Conservation (phyloP, 2,113 vertebrate species). For the Pluvianellus socialis region DNA sequence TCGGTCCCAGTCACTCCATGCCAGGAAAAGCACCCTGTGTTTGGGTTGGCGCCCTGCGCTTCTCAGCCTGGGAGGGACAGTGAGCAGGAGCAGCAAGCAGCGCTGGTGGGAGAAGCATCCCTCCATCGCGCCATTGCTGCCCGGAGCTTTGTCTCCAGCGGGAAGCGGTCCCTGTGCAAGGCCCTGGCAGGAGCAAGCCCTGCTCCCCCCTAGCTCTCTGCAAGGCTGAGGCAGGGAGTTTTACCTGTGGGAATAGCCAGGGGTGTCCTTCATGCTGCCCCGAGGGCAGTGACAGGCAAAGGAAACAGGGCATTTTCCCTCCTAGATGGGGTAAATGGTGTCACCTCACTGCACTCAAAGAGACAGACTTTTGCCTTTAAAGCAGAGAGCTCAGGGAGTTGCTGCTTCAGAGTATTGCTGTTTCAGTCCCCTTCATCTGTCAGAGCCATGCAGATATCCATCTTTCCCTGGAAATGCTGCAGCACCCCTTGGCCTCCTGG, state of each 20-base stretch:
- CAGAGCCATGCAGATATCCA: fast-evolving
- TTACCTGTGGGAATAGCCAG: background rate
- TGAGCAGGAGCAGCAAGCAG: background rate
- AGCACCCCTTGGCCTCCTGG: background rate
- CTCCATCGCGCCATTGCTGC: fast-evolving
- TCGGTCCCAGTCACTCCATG: background rate
- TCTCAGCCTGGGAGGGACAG: background rate
- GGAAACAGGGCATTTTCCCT: background rate
- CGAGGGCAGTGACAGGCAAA: background rate
- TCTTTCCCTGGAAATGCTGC: background rate
- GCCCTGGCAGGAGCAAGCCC: background rate
- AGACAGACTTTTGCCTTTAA: background rate
- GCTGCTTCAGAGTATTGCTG: background rate
- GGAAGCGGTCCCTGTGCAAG: background rate
- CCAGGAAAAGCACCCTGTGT: background rate
- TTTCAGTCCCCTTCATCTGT: background rate
- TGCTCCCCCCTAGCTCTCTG: background rate
- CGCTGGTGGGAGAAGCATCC: background rate
- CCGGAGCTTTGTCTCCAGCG: background rate
- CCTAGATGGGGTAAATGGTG: background rate
- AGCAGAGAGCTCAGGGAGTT: background rate
- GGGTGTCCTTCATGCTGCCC: background rate
- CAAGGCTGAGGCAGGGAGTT: background rate
- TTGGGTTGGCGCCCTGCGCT: background rate
- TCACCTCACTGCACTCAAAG: background rate